Base-by-base conservation (phyloP, 2,888 invertebrate genomes). In the Baccha elongata region DNA sequence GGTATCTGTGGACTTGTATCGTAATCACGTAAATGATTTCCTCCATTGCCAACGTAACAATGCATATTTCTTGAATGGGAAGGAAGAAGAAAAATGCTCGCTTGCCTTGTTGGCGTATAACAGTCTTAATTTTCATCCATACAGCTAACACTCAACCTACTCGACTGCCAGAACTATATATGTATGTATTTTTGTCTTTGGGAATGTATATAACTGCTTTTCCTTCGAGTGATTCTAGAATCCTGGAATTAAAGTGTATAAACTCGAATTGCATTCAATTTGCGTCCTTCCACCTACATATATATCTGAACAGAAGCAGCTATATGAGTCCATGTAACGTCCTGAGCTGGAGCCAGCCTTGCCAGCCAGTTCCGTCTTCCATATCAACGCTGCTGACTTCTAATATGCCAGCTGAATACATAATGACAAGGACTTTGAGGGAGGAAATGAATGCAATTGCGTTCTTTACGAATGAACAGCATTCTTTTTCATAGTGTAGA, bases 391-490 rank as follows among this genome's bases (percentile, higher is more conserved):
- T 64, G 64, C 53, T 65, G 75, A 81, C 76, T 81, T 67, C 76
- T 76, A 81, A 81, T 76, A 81, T 81, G 76, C 81, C 71, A 76
- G 60, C 72, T 81, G 81, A 81, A 81, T 81, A 81, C 81, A 81
- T 81, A 81, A 72, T 81, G 53, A 72, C 65, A 72, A 72, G 76
- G 71, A 67, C 81, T 76, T 76, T 62, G 52, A 72, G 42, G 62
- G 81, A 72, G 72, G 81, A 76, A 76, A 76, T 81, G 76, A 81
- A 72, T 76, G 76, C 81, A 81, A 76, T 81, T 81, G 81, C 81
- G 81, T 76, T 69, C 71, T 76, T 71, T 67, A 72, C 48, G 40
- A 71, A 42, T 26, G 69, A 55, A 67, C 23, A 71, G 69, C 26
- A 62, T 50, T 76, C 55, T 46, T 6, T 40, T 64, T 19, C 13